A percentile compares a stretch with the other conserved stretches of the same genome.
Conservation (phyloP, 1,140 invertebrate species). For the Leptinotarsa undecemlineata region DNA sequence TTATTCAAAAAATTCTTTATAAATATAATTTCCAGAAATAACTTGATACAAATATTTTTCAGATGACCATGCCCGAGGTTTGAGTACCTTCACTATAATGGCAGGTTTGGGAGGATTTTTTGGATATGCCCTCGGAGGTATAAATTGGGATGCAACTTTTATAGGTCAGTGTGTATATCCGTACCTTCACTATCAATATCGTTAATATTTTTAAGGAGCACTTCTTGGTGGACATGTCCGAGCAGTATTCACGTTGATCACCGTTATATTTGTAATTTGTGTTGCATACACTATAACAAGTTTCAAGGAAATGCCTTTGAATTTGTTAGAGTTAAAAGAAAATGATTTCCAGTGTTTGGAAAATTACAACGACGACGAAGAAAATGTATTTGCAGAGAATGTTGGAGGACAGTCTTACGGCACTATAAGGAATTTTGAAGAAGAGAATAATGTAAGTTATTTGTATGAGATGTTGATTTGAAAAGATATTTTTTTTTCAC, state of each 20-base stretch:
- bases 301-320: conserved; percentile 84
- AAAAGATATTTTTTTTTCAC: too few species aligned
- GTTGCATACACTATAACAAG: conserved; percentile 80
- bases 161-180: conserved; percentile 64
- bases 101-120: conserved; percentile 92
- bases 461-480: too few species aligned
- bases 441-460: background rate
- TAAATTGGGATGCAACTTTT: conserved; percentile 88
- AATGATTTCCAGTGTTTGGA: conserved; percentile 7
- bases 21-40: background rate
- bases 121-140: conserved; percentile 89
- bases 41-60: conserved; percentile 39
- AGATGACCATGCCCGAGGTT: conserved; percentile 89
- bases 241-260: conserved; percentile 87
- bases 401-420: conserved; percentile 32
- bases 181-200: background rate
- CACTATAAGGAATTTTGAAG: conserved; percentile 20
- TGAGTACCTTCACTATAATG: conserved; percentile 96
- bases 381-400: conserved; percentile 15
- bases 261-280: conserved; percentile 83
- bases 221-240: conserved; percentile 85
- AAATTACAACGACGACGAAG: conserved; percentile 29
- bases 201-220: conserved; percentile 59
- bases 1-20: too few species aligned
- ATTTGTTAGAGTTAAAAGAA: conserved; percentile 56